phyloP scores from a whole-genome alignment of 2,888 invertebrate genomes.

The Xanthorhoe designata region DNA sequence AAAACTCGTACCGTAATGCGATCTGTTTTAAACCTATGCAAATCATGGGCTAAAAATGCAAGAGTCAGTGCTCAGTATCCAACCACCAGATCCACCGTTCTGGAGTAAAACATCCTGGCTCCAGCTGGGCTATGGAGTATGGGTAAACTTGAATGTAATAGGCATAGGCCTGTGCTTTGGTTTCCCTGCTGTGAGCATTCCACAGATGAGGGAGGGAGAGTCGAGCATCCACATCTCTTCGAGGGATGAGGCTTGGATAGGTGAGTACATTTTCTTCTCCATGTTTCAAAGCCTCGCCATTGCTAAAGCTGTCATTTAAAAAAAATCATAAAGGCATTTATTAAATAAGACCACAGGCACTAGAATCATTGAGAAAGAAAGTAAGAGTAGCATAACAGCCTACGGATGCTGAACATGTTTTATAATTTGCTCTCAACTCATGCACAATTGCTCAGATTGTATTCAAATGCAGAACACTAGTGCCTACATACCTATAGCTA shows the following conservation, averaged over 20 bases:
- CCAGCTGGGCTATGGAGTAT: slow-evolving; percentile 64
- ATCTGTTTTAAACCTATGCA: background rate
- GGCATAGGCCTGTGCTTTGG: slow-evolving; percentile 87
- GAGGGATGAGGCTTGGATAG: slow-evolving; percentile 86
- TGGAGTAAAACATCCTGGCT: slow-evolving; percentile 59
- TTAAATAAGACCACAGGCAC: too few species aligned
- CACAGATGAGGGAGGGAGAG: slow-evolving; percentile 76
- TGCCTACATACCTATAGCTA: too few species aligned
- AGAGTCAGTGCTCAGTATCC: background rate
- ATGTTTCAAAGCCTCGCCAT: too few species aligned
- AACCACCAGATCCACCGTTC: slow-evolving; percentile 58
- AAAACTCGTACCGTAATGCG: background rate
- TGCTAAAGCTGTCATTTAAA: too few species aligned
- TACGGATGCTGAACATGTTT: too few species aligned
- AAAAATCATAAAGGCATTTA: too few species aligned
- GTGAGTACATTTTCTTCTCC: slow-evolving; percentile 61
- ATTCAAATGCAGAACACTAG: too few species aligned
- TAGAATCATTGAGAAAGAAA: too few species aligned
- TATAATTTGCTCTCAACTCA: too few species aligned
- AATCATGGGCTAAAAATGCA: slow-evolving; percentile 15
- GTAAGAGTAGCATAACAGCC: too few species aligned
- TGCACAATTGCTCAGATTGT: too few species aligned
- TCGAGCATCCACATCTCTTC: slow-evolving; percentile 72
- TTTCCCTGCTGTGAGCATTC: slow-evolving; percentile 86
- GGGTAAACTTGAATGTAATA: slow-evolving; percentile 83